These are phyloP conservation scores for Nothobranchius furzeri DNA, from an alignment of 2,113 vertebrate species.

Conservation along the genomic window DNA sequence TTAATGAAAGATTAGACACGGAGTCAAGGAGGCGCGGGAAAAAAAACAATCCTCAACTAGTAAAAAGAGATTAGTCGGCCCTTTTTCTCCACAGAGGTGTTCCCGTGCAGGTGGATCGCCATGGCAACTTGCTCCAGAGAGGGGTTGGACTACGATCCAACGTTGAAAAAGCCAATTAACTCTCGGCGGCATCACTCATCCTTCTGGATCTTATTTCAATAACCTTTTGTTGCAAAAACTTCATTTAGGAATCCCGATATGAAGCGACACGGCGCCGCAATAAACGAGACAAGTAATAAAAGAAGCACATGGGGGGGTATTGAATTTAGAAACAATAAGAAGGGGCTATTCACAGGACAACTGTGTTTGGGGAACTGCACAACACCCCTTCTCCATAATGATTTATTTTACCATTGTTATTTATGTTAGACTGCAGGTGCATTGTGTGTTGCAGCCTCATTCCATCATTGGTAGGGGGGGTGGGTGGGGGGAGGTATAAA, in stretches of 20 bases:
- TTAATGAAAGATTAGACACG: conserved; percentile 25
- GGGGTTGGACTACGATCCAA: conserved; percentile 35
- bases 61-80: conserved; percentile 16
- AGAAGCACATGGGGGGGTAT: conserved; percentile 56
- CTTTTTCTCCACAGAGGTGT: conserved; percentile 36
- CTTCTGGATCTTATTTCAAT: conserved; percentile 75
- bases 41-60: not conserved
- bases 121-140: conserved; percentile 59
- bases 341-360: conserved; percentile 65
- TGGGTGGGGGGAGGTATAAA: conserved; percentile 15
- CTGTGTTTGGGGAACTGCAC: conserved; percentile 55
- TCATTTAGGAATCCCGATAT: conserved; percentile 72
- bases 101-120: conserved; percentile 52
- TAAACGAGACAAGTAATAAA: conserved; percentile 78
- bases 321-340: conserved; percentile 77
- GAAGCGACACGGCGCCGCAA: conserved; percentile 61
- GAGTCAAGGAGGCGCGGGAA: not conserved
- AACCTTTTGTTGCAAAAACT: conserved; percentile 74
- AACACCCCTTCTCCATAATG: conserved; percentile 60
- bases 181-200: conserved; percentile 66
- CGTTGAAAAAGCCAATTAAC: conserved; percentile 70
- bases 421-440: conserved; percentile 55
- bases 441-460: conserved; percentile 45
- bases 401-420: conserved; percentile 72
- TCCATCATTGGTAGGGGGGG: conserved; percentile 37